Evolutionary conservation across 2,113 vertebrate genomes (phyloP), one percentile per base, ranked within the genome.

Genomic region (Hyperopisus bebe): DNA sequence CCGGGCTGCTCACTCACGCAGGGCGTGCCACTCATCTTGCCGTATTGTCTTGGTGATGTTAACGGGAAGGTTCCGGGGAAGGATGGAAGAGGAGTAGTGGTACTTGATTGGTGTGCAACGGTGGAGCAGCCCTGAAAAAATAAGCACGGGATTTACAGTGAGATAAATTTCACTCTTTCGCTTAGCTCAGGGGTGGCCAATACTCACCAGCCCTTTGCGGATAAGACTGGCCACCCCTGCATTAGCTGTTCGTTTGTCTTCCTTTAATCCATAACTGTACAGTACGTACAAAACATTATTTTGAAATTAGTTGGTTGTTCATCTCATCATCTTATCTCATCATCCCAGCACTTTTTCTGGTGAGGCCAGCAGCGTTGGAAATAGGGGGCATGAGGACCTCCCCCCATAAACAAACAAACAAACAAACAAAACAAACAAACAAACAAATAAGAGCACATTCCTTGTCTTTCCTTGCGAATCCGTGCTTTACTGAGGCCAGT

Each of bases 1-100:
- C 39, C 24, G 39, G 44, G 82, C 39, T 15, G 86, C 48, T 90
- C 86, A 97, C 97, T 97, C 95, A 98, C 97, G 97, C 70, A 98
- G 97, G 0, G 97, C 96, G 0, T 98, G 97, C 97, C 97, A 98
- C 92, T 98, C 97, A 19, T 98, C 97, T 93, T 98, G 97, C 86
- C 97, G 95, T 93, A 98, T 98, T 53, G 97, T 97, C 94, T 97
- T 98, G 11, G 97, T 98, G 91, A 98, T 95, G 90, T 98, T 97
- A 93, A 97, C 91, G 24, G 97, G 97, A 74, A 98, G 95, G 90
- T 97, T 97, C 90, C 95, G 95, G 90, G 97, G 97, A 93, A 98
- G 94, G 48, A 94, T 95, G 88, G 96, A 96, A 47, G 97, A 98
- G 88, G 97, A 97, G 96, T 98, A 98, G 95, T 98, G 97, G 94